Conservation (phyloP, 2,888 invertebrate genomes). For the Acanthosepion pharaonis region DNA sequence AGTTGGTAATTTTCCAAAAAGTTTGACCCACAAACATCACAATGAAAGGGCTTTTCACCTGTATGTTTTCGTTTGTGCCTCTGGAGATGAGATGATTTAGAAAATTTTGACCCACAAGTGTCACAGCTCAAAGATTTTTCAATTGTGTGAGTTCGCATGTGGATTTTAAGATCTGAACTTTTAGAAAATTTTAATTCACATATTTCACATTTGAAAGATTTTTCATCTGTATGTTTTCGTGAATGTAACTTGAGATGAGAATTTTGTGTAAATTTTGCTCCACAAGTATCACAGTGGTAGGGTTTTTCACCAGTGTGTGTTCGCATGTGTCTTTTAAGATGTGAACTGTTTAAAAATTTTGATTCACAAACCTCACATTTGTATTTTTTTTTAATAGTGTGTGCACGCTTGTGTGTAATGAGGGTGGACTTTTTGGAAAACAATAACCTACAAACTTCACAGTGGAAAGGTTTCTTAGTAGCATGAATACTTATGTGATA, state of each 20-base stretch:
- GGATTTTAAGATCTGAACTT: not conserved
- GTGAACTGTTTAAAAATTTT: not conserved
- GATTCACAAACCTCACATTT: conserved; percentile 1
- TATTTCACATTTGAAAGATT: not conserved
- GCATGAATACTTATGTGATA: not conserved
- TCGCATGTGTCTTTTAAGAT: not conserved
- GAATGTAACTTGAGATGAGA: not conserved
- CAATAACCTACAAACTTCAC: not conserved
- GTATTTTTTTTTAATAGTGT: not conserved
- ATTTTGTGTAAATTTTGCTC: not conserved
- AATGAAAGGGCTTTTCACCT: not conserved
- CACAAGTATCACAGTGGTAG: not conserved
- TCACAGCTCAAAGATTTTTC: not conserved
- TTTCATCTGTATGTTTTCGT: not conserved
- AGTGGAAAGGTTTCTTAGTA: not conserved
- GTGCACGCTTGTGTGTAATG: not conserved
- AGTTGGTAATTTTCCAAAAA: not conserved
- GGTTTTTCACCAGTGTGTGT: not conserved
- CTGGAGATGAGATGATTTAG: not conserved
- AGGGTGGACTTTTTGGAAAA: not conserved
- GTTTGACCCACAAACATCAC: not conserved
- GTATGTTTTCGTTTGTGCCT: not conserved
- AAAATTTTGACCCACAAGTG: not conserved
- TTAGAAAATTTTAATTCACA: not conserved
- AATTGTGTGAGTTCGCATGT: not conserved